phyloP scores from a whole-genome alignment of 2,113 vertebrate species.

The Nibea albiflora region DNA sequence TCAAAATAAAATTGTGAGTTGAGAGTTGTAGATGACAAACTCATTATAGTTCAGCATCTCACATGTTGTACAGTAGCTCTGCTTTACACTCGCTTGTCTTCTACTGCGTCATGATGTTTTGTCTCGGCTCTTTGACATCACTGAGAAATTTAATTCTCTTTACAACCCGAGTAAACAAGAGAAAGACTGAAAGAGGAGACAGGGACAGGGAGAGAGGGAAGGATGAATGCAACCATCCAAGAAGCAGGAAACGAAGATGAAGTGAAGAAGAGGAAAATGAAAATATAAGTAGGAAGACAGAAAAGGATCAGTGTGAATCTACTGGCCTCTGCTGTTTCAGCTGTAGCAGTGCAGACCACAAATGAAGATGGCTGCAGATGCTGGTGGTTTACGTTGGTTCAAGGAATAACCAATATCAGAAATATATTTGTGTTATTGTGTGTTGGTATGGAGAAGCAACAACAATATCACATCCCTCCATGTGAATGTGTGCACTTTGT shows the following conservation, averaged over 20 bases:
- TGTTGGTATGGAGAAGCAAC: not conserved
- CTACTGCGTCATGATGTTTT: constrained; percentile 54
- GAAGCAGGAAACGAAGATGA: not conserved
- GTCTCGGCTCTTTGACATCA: constrained; percentile 40
- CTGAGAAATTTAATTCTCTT: constrained; percentile 57
- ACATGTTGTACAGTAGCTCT: not conserved
- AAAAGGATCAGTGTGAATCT: constrained; percentile 18
- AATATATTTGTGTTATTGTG: not conserved
- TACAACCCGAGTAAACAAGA: constrained; percentile 23
- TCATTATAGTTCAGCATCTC: constrained; percentile 32
- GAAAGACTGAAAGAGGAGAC: constrained; percentile 3
- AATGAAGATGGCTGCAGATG: not conserved
- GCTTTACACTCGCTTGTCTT: constrained; percentile 18
- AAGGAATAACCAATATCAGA: not conserved
- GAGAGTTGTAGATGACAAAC: constrained; percentile 18
- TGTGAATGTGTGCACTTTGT: not conserved
- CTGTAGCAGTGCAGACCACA: constrained; percentile 34
- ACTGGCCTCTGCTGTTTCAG: constrained; percentile 64
- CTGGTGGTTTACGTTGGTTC: not conserved
- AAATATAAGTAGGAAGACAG: not conserved
- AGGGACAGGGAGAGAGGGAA: not conserved
- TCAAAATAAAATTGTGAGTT: not conserved
- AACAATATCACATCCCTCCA: not conserved
- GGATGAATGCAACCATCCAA: not conserved
- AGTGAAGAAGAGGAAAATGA: constrained; percentile 1